phyloP scores from a whole-genome alignment of 2,113 vertebrate species.

The Nestor notabilis region DNA sequence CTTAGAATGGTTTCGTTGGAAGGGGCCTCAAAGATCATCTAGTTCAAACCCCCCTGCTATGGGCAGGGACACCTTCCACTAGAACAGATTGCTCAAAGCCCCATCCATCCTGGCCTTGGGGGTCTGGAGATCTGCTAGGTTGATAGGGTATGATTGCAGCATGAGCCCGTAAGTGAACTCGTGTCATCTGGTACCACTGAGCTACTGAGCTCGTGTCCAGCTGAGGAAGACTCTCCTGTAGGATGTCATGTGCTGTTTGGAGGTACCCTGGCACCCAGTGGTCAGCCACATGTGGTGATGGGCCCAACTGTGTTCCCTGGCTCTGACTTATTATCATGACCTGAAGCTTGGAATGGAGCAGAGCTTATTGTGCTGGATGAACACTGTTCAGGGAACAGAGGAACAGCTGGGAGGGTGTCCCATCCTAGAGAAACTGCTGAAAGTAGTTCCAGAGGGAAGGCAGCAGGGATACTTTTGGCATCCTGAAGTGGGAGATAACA shows the following conservation, averaged over 20 bases:
- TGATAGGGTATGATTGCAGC: neutral
- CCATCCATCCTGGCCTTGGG: neutral
- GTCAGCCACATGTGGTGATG: neutral
- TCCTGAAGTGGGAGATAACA: neutral
- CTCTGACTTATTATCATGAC: neutral
- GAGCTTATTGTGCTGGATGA: neutral
- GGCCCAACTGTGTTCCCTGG: neutral
- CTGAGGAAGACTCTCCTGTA: neutral
- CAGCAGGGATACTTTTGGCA: neutral
- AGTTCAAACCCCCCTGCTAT: neutral
- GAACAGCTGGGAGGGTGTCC: neutral
- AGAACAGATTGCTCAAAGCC: neutral
- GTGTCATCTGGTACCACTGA: neutral
- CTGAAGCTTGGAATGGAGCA: neutral
- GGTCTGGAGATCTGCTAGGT: neutral
- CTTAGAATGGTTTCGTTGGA: neutral
- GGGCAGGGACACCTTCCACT: neutral
- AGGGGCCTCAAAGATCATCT: neutral
- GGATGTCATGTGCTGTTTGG: neutral
- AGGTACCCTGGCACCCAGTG: neutral
- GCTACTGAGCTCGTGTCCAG: neutral
- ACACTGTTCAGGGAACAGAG: too few relatives aligned
- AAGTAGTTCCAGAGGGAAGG: neutral
- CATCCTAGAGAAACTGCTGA: neutral
- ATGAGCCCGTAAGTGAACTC: neutral